Base-by-base conservation (phyloP, 2,888 invertebrate genomes). In the Ischnura elegans region DNA sequence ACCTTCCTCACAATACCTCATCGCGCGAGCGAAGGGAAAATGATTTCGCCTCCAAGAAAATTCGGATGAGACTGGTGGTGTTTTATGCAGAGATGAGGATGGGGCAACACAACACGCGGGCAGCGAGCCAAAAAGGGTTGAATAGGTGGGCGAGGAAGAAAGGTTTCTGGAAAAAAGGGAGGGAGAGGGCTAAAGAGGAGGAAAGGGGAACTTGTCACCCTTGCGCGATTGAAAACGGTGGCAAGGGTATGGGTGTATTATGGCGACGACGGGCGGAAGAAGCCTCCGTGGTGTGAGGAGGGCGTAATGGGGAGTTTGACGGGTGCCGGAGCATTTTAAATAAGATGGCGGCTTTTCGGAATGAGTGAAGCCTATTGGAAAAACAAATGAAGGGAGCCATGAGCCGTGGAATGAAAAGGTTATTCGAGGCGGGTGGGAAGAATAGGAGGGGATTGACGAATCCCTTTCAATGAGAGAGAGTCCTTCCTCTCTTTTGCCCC, bases 361-460 rank as follows among this genome's bases (percentile, higher is more conserved):
- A 61, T 61, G 90, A 90, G 61, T 90, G 90, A 90, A 90, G 90
- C 90, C 90, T 90, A 90, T 90, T 55, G 90, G 90, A 90, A 61
- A 90, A 90, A 90, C 90, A 90, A 90, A 90, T 43, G 90, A 90
- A 90, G 90, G 90, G 90, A 90, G 87, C 51, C 87, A n/a, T 29
- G 51, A n/a, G n/a, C 16, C 51, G 51, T 21, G n/a, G 51, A 43
- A 55, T 90, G 90, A 90, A 90, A 90, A 61, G 90, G 61, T 43
- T 76, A 76, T 76, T 90, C 90, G 51, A 90, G 43, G 55, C 90
- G 51, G 61, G 61, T 55, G 90, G n/a, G 90, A 86, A 45, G 86
- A 76, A 76, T 76, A 42, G 43, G 43, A 61, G 13, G 42, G 90
- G 90, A 90, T 90, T 19, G 90, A 61, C 90, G 61, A 90, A 55